Evolutionary conservation across 2,113 vertebrate species (phyloP).

Genomic region (Poicephalus meyeri): DNA sequence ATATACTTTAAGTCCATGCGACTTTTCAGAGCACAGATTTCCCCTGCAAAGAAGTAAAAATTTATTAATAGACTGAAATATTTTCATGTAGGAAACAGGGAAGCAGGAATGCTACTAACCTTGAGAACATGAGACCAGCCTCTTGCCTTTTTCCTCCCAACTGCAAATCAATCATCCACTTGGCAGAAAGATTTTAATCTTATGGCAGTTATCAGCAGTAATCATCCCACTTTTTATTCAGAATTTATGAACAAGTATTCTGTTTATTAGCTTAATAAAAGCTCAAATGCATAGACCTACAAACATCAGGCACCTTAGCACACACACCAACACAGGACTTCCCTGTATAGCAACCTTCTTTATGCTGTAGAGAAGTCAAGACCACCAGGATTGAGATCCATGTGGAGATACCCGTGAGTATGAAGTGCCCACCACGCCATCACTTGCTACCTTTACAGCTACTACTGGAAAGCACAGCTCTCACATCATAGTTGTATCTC

Average conservation of each 20-base stretch:
- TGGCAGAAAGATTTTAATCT: neutral
- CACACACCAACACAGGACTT: neutral
- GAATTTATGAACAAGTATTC: neutral
- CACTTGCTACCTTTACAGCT: neutral
- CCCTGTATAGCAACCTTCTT: neutral
- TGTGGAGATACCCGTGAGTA: neutral
- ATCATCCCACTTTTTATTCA: neutral
- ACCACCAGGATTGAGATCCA: neutral
- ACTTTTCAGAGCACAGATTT: slow-evolving; percentile 42
- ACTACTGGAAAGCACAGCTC: neutral
- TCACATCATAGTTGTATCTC: neutral
- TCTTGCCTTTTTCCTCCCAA: neutral
- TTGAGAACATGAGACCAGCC: neutral
- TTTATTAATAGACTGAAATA: slow-evolving; percentile 38
- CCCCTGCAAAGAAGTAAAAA: slow-evolving; percentile 65
- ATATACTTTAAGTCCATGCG: slow-evolving; percentile 3
- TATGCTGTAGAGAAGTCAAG: neutral
- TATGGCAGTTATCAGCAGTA: neutral
- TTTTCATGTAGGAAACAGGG: neutral
- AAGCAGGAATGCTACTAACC: slow-evolving; percentile 43
- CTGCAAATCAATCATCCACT: neutral
- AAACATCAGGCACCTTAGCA: slow-evolving; percentile 14
- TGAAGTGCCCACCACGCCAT: neutral
- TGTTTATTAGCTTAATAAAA: slow-evolving; percentile 33
- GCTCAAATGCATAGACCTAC: neutral